Evolutionary conservation across 2,888 invertebrate genomes (phyloP).

Genomic region (Himalopsyche japonica): DNA sequence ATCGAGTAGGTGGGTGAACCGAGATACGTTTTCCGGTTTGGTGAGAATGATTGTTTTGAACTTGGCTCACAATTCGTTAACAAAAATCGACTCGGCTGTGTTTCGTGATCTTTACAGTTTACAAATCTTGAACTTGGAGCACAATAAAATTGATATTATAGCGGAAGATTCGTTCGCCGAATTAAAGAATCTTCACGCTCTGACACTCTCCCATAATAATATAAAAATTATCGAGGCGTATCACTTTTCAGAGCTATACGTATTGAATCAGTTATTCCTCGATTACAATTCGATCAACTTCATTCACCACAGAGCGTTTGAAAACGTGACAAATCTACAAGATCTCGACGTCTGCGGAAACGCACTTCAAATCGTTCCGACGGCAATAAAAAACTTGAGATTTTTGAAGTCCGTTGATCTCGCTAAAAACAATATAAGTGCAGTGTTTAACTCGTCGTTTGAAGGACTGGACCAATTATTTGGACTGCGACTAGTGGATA

Average conservation of each 20-base stretch:
- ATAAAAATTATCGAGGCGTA: slow-evolving; percentile 67
- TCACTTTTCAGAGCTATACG: slow-evolving; percentile 72
- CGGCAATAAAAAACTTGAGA: slow-evolving; percentile 68
- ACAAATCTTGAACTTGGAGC: slow-evolving; percentile 74
- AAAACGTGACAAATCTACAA: slow-evolving; percentile 75
- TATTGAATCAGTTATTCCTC: slow-evolving; percentile 71
- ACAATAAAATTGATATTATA: slow-evolving; percentile 70
- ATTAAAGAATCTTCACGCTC: slow-evolving; percentile 74
- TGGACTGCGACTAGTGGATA: slow-evolving; percentile 78
- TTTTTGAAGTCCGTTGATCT: slow-evolving; percentile 77
- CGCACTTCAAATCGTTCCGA: slow-evolving; percentile 66
- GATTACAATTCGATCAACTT: slow-evolving; percentile 73
- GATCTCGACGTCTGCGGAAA: slow-evolving; percentile 77
- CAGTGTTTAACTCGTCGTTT: slow-evolving; percentile 72
- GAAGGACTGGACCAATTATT: slow-evolving; percentile 73
- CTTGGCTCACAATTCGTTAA: slow-evolving; percentile 71
- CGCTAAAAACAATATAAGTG: slow-evolving; percentile 77
- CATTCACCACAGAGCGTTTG: slow-evolving; percentile 72
- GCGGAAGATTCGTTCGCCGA: slow-evolving; percentile 75
- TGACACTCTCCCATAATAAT: slow-evolving; percentile 73
- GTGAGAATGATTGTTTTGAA: slow-evolving; percentile 75
- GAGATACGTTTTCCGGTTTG: slow-evolving; percentile 73
- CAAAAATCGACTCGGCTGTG: slow-evolving; percentile 68
- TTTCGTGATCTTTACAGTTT: slow-evolving; percentile 76
- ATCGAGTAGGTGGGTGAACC: slow-evolving; percentile 74